Conservation (phyloP, 2,888 invertebrate genomes). For the Biston stratarius region DNA sequence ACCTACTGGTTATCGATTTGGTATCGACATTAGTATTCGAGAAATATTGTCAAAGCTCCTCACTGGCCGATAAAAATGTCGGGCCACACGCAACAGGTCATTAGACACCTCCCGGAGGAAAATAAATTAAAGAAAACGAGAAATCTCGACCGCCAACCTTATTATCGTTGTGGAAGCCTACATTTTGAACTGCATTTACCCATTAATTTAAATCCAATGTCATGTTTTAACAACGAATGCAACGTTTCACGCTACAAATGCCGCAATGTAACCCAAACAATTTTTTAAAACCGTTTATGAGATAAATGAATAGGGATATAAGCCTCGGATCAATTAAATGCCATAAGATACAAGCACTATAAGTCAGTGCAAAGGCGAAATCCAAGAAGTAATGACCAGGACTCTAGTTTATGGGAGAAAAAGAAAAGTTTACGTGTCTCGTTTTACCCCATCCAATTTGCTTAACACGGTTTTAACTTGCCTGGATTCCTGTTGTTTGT, state of each 20-base stretch:
- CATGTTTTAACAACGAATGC: slow-evolving; percentile 18
- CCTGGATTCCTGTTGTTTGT: slow-evolving; percentile 44
- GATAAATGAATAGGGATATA: slow-evolving; percentile 55
- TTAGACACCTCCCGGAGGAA: slow-evolving; percentile 84
- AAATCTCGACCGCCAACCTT: slow-evolving; percentile 76
- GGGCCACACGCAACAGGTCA: slow-evolving; percentile 84
- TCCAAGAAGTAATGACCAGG: slow-evolving; percentile 75
- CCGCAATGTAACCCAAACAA: slow-evolving; percentile 52
- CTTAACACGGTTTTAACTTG: slow-evolving; percentile 62
- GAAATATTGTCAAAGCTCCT: slow-evolving; percentile 83
- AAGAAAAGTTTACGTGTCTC: slow-evolving; percentile 52
- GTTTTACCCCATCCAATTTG: slow-evolving; percentile 61
- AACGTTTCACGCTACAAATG: neutral
- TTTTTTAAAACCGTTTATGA: slow-evolving; percentile 33
- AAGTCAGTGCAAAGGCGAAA: slow-evolving; percentile 73
- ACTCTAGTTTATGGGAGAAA: slow-evolving; percentile 68
- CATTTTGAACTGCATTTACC: slow-evolving; percentile 46
- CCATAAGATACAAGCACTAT: slow-evolving; percentile 75
- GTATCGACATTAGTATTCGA: slow-evolving; percentile 74
- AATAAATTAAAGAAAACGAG: slow-evolving; percentile 85
- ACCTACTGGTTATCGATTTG: slow-evolving; percentile 64
- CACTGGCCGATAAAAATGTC: slow-evolving; percentile 82
- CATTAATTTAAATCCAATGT: slow-evolving; percentile 47
- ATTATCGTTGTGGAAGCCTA: slow-evolving; percentile 60
- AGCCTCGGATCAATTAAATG: slow-evolving; percentile 75